These are phyloP conservation scores for Danio tinwini DNA, from an alignment of 2,797 vertebrate genomes.

Conservation along the genomic window DNA sequence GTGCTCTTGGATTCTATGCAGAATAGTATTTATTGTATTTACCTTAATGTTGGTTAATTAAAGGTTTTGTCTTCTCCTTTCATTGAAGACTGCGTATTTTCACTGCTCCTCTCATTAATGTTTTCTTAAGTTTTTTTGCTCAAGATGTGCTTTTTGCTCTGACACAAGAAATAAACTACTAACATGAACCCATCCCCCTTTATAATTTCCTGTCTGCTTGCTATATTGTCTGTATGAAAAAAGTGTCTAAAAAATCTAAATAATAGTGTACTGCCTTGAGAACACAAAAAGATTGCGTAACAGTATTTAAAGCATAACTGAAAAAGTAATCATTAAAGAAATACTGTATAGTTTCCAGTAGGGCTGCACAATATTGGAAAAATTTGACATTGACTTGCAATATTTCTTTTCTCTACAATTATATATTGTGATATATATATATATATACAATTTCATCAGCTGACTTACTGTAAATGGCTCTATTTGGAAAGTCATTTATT, in stretches of 20 bases:
- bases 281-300: background rate
- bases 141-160: background rate
- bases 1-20: background rate
- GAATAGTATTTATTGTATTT: constrained; percentile 1
- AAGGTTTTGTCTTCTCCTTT: background rate
- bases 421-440: no score
- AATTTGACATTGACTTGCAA: no score
- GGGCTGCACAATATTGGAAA: no score
- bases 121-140: background rate
- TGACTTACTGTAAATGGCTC: no score
- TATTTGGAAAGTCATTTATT: no score
- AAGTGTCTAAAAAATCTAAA: background rate
- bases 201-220: background rate
- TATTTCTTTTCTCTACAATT: no score
- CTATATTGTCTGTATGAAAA: background rate
- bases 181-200: background rate
- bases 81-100: background rate
- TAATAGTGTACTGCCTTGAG: background rate
- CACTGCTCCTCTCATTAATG: background rate
- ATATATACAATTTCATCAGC: no score
- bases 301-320: background rate
- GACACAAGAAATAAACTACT: background rate
- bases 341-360: no score
- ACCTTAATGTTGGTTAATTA: background rate
- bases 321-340: background rate